Base-by-base conservation (phyloP, 2,888 invertebrate species). In the Andrena camellia region DNA sequence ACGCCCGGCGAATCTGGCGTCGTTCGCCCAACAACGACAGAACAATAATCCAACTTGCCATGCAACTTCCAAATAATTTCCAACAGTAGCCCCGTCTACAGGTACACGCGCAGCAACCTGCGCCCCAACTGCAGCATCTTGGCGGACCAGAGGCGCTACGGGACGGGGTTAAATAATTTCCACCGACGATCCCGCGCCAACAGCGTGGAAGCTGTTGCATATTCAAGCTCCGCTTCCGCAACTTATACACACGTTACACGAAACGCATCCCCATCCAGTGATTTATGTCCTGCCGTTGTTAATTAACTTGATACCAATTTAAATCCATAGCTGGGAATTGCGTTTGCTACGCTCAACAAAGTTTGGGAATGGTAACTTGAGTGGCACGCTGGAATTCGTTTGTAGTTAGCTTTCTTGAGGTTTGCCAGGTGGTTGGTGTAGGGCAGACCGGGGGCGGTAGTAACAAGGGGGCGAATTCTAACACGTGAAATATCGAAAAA, bases 281-380 rank as follows among this genome's bases (percentile, higher is more conserved):
- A 63, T 60, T 48, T 13, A 10, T n/a, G 52, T n/a, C 35, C 48
- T 10, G 59, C 10, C 66, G 23, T 13, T n/a, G 64, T 64, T 57
- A 63, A 71, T 77, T 77, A 77, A 71, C 57, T 64, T 42, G 64
- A 77, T 77, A 50, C 59, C 26, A 71, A 59, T 52, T 42, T 42
- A 17, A 17, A 17, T 42, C 42, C 42, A 57, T 31, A 64, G 57
- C 23, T 17, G 42, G 3, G 57, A 23, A 57, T 23, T 23, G 10
- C 57, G 23, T 42, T 42, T 5, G 17, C 42, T 42, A 42, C 42
- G 42, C 17, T 42, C 42, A 5, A 42, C 42, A 5, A 17, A 17
- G 13, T 42, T 42, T 42, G 13, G 4, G 4, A 42, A 42, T 42
- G 17, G 17, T 17, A 42, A 17, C 42, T 17, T 42, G 17, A 42